Evolutionary conservation across 2,888 invertebrate species (phyloP).

Genomic region (Euproctis similis): DNA sequence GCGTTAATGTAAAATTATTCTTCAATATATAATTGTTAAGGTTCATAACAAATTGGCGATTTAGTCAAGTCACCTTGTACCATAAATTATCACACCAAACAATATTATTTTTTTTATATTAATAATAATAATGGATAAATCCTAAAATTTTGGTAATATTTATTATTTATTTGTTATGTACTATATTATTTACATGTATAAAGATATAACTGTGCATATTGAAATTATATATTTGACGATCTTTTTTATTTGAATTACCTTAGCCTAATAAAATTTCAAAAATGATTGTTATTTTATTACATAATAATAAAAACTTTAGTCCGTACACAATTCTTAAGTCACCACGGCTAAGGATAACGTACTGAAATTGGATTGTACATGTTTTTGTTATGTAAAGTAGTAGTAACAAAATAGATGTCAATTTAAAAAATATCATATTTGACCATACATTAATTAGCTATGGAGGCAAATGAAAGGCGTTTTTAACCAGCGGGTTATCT

Average conservation of each 20-base stretch:
- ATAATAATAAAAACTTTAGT: too few relatives aligned
- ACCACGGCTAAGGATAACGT: too few relatives aligned
- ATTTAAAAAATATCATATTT: too few relatives aligned
- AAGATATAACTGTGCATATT: slow-evolving; percentile 75
- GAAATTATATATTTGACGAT: slow-evolving; percentile 72
- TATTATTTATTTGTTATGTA: slow-evolving; percentile 76
- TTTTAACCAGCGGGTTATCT: too few relatives aligned
- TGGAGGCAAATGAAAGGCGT: too few relatives aligned
- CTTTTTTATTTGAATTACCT: slow-evolving; percentile 71
- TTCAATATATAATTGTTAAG: slow-evolving; percentile 38
- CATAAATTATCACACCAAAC: slow-evolving; percentile 65
- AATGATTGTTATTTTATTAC: not conserved
- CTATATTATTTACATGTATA: slow-evolving; percentile 75
- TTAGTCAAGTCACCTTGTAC: slow-evolving; percentile 67
- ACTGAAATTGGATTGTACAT: too few relatives aligned
- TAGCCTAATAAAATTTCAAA: slow-evolving; percentile 65
- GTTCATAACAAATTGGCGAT: slow-evolving; percentile 54
- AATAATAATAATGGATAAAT: slow-evolving; percentile 65
- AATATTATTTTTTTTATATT: slow-evolving; percentile 66
- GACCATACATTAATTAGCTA: too few relatives aligned
- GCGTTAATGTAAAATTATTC: slow-evolving; percentile 49
- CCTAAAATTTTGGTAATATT: slow-evolving; percentile 67
- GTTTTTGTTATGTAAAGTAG: too few relatives aligned
- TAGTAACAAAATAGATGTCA: too few relatives aligned
- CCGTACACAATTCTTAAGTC: too few relatives aligned